Conservation (phyloP, 2,797 vertebrate genomes). For the Neomorphus geoffroyi region DNA sequence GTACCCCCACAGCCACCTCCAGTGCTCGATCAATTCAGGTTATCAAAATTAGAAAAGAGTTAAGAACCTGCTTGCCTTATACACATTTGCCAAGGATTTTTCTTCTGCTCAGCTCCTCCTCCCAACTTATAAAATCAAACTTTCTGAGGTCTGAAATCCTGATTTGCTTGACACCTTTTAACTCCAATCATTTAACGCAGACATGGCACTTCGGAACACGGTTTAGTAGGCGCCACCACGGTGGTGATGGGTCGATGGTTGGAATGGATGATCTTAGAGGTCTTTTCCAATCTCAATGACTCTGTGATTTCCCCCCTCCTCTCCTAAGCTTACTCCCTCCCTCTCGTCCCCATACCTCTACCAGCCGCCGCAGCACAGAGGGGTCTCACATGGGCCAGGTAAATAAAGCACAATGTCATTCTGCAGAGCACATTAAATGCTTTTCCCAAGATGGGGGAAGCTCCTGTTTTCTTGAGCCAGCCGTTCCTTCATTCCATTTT, state of each 20-base stretch:
- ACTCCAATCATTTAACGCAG: fast-evolving
- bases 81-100: fast-evolving
- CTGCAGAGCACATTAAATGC: not conserved
- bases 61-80: not conserved
- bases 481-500: not conserved
- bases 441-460: not conserved
- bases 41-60: not conserved
- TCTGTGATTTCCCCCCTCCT: too few relatives aligned
- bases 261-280: too few relatives aligned
- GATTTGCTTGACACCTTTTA: not conserved
- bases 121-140: not conserved
- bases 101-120: not conserved
- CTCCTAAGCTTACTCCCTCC: not conserved
- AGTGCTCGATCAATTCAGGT: not conserved
- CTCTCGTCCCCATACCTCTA: not conserved
- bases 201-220: too few relatives aligned
- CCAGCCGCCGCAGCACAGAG: not conserved
- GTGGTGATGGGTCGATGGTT: too few relatives aligned
- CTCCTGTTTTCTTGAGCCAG: not conserved
- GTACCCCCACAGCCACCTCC: not conserved
- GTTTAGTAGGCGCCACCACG: too few relatives aligned
- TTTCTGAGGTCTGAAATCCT: not conserved
- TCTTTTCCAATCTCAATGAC: too few relatives aligned
- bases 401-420: fast-evolving
- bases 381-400: not conserved